Evolutionary conservation across 2,113 vertebrate species (phyloP).

Genomic region (Malurus cyaneus): DNA sequence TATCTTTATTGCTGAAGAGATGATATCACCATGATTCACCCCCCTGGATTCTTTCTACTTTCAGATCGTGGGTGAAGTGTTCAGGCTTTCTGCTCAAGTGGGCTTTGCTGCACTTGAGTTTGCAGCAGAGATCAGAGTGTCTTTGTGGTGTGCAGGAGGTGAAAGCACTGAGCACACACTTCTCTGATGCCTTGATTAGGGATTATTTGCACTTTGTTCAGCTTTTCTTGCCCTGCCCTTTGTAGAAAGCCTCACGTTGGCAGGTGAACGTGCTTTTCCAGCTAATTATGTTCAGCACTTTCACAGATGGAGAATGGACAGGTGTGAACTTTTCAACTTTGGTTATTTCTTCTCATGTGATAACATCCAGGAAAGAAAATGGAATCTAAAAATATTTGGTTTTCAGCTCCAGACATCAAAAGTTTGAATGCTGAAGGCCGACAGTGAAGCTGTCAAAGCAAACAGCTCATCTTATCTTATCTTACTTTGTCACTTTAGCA

Average conservation of each 20-base stretch:
- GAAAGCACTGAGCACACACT: background rate
- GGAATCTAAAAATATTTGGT: background rate
- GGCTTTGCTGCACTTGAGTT: background rate
- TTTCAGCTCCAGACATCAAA: constrained; percentile 30
- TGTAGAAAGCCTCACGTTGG: background rate
- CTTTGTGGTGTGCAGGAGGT: background rate
- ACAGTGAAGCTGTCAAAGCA: constrained; percentile 32
- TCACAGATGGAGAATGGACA: background rate
- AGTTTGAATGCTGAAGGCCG: background rate
- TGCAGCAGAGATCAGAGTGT: background rate
- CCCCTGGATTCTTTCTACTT: background rate
- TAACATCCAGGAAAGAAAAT: constrained; percentile 26
- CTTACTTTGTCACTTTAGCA: background rate
- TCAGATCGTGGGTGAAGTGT: background rate
- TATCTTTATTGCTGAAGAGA: background rate
- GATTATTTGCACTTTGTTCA: background rate
- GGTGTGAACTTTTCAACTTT: constrained; percentile 66
- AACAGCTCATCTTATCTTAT: background rate
- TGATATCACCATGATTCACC: background rate
- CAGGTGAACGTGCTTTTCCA: background rate
- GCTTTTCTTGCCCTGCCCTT: background rate
- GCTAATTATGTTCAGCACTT: background rate
- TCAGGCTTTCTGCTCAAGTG: background rate
- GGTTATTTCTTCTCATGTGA: constrained; percentile 20
- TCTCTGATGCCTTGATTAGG: background rate